Evolutionary conservation across 2,797 vertebrate genomes (phyloP).

Genomic region (Neoniphon sammara): DNA sequence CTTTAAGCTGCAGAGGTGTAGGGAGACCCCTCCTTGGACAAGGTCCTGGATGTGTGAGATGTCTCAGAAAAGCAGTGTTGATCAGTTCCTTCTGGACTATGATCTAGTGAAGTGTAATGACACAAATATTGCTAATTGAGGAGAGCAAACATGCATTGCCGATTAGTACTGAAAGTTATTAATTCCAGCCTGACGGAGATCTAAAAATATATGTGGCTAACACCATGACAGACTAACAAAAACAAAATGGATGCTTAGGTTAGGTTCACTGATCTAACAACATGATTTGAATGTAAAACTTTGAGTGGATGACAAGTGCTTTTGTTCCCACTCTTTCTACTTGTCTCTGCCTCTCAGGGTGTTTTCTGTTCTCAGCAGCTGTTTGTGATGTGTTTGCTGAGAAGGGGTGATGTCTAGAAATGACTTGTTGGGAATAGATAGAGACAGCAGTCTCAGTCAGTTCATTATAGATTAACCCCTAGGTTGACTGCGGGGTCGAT

Average conservation of each 20-base stretch:
- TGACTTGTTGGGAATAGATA: constrained; percentile 60
- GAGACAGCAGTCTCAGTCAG: constrained; percentile 54
- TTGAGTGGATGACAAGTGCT: not conserved
- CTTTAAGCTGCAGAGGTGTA: too few species aligned
- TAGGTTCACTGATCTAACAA: not conserved
- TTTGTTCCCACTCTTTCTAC: not conserved
- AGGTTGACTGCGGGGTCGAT: constrained; percentile 58
- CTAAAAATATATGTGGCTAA: not conserved
- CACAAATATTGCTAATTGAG: too few species aligned
- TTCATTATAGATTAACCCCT: constrained; percentile 75
- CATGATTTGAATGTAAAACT: not conserved
- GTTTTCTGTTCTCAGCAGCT: constrained; percentile 16
- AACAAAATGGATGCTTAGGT: not conserved
- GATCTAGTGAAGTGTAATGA: too few species aligned
- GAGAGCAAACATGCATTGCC: too few species aligned
- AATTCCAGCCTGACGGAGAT: too few species aligned
- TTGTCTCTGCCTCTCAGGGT: not conserved
- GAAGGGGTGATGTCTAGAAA: constrained; percentile 57
- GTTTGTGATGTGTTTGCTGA: constrained; percentile 40
- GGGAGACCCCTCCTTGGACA: too few species aligned
- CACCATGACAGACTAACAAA: not conserved
- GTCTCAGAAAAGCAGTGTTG: too few species aligned
- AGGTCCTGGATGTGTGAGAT: too few species aligned
- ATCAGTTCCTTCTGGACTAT: too few species aligned
- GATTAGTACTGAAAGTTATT: too few species aligned